Evolutionary conservation across 2,113 vertebrate genomes (phyloP), one percentile per base, ranked within the genome.

Genomic region (Urocolius indicus): DNA sequence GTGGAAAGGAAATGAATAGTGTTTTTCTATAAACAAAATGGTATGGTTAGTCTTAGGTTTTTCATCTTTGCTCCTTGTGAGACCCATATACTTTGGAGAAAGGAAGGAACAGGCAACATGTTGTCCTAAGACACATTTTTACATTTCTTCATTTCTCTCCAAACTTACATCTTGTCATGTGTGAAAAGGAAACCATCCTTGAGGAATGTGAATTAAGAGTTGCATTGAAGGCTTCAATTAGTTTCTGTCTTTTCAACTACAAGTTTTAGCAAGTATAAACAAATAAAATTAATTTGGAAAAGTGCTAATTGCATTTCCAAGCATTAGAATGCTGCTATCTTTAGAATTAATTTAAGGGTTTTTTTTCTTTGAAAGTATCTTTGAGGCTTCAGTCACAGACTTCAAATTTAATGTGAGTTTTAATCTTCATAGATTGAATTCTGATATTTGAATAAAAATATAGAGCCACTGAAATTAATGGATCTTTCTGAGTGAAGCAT

Each of bases 381-480:
- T 94, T 94, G 80, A 92, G 94, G 87, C 61, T 94, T 94, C 80
- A 84, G 62, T 95, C 57, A 83, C 18, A 43, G 87, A 72, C 73
- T 94, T 94, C 69, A 87, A 89, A 94, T 94, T 93, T 65, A 12
- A 66, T 85, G 89, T 89, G 34, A 87, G 66, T 93, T 95, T 94
- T 93, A 85, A 87, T 92, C 84, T 95, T 90, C 36, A 29, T 54
- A 89, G 84, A 84, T 81, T 77, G 46, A 43, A 79, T 91, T 91
- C 45, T 54, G 74, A 91, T 95, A 88, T 77, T 79, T 84, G 88
- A 85, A 80, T 88, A 81, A 74, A 80, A 89, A 41, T 41, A 41
- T 13, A 55, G 30, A 94, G 32, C 46, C 45, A 41, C 57, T 81
- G 84, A 81, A 92, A 90, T 93, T 49, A 95, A 75, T 78, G 34